Evolutionary conservation across 2,888 invertebrate genomes (phyloP), one percentile per base, ranked within the genome.

Genomic region (Drosophila atroscutellata): DNA sequence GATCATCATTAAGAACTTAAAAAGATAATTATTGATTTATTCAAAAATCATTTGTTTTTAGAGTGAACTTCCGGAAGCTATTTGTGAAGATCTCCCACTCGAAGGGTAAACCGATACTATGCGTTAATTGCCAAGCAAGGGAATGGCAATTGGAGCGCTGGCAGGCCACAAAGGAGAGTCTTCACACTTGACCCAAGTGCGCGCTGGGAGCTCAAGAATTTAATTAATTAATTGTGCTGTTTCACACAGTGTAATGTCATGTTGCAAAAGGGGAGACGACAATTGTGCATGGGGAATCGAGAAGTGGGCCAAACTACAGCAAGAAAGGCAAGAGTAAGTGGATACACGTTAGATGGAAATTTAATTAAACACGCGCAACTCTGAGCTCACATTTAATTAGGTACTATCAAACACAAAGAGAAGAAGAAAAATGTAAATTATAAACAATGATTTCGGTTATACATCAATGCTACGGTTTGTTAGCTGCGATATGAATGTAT

Each of bases 171-270:
- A 64, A 70, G 71, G 85, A 72, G 80, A 50, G 62, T 63, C 75
- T 76, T 80, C 75, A 76, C 89, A 83, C 85, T 88, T 83, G 75
- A 75, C 76, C 86, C 75, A 50, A 72, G 74, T 73, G 81, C 54
- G 62, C 61, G 50, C 71, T 39, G 65, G 80, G 73, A 74, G 75
- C 74, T 64, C 58, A 86, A 86, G 86, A 89, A 89, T 83, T 89
- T 88, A 85, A 88, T 85, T 85, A 85, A 85, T 89, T 85, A 89
- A 85, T 83, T 86, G 81, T 75, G 72, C 67, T 75, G 63, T 55
- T 55, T 42, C 42, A 52, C 61, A 62, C 47, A 74, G 61, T 73
- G 65, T 52, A 57, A 62, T 56, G 62, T 59, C 54, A 28, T 51
- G 50, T 57, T 20, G 39, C 39, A 28, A 26, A 20, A 8, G 15